Percentiles rank a stretch among this genome's conserved stretches.
Evolutionary conservation across 2,113 vertebrate species (phyloP).

Genomic region (Aspidoscelis tigris): DNA sequence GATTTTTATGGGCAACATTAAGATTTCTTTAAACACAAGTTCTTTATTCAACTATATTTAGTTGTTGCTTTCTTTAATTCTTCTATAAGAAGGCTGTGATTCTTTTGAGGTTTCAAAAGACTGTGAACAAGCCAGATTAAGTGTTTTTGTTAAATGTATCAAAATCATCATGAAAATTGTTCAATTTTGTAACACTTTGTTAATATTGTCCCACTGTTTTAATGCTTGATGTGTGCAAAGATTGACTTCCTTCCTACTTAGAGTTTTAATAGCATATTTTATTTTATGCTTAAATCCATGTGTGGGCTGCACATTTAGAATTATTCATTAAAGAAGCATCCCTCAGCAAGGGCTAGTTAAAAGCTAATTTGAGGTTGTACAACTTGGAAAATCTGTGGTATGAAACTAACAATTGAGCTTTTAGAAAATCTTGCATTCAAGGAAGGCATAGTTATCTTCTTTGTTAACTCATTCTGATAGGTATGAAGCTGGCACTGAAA

Average conservation of each 20-base stretch:
- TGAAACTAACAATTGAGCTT: not conserved
- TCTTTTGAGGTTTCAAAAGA: not conserved
- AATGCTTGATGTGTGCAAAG: conserved; percentile 16
- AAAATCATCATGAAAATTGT: conserved; percentile 41
- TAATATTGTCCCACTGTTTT: conserved; percentile 57
- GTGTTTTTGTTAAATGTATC: conserved; percentile 12
- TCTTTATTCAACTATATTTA: no score
- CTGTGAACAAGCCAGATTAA: not conserved
- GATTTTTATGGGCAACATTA: no score
- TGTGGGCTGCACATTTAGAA: conserved; percentile 26
- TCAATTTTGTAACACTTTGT: conserved; percentile 45
- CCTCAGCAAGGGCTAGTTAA: conserved; percentile 14
- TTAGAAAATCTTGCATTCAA: conserved; percentile 14
- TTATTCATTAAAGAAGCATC: conserved; percentile 40
- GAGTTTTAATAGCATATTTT: conserved; percentile 48
- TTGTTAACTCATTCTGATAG: conserved; percentile 44
- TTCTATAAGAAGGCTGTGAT: not conserved
- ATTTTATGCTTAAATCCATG: conserved; percentile 57
- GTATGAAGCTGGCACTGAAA: not conserved
- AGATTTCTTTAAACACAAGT: no score
- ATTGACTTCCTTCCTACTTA: conserved; percentile 44
- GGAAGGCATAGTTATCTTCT: conserved; percentile 25
- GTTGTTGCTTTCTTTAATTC: not conserved
- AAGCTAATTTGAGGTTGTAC: conserved; percentile 52
- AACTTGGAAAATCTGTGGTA: conserved; percentile 29